A percentile compares a stretch with the other conserved stretches of the same genome.
Evolutionary conservation across 1,140 invertebrate species (phyloP).

Genomic region (Drosophila repletoides): DNA sequence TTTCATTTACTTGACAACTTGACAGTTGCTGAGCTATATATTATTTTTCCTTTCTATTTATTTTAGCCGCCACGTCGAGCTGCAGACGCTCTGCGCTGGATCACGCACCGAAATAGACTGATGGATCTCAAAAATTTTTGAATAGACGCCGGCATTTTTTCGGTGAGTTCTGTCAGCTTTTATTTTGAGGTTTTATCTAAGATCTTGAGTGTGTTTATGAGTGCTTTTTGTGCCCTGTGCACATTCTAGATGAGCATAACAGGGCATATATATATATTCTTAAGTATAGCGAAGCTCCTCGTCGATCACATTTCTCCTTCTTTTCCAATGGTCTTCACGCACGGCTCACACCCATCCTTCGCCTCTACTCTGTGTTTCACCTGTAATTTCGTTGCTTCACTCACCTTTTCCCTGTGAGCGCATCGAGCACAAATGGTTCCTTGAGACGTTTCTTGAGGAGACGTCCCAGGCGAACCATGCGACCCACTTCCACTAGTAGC

Average conservation of each 20-base stretch:
- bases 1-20: constrained; percentile 67
- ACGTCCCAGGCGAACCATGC: constrained; percentile 88
- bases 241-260: not conserved
- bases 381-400: too few species aligned
- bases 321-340: not conserved
- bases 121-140: constrained; percentile 14
- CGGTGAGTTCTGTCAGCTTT: constrained; percentile 13
- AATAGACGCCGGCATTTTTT: constrained; percentile 19
- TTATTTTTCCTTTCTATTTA: constrained; percentile 14
- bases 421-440: constrained; percentile 84
- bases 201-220: too few species aligned
- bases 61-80: constrained; percentile 19
- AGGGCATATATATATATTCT: not conserved
- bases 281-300: too few species aligned
- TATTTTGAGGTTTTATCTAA: constrained; percentile 33
- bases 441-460: constrained; percentile 87
- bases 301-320: too few species aligned
- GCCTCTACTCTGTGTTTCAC: not conserved
- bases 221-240: not conserved
- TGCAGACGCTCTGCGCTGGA: constrained; percentile 68
- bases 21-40: constrained; percentile 47
- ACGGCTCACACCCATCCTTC: too few species aligned
- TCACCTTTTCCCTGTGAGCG: constrained; percentile 74
- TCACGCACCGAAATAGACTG: constrained; percentile 81
- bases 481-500: constrained; percentile 88